Evolutionary conservation across 1,140 invertebrate genomes (phyloP).

Genomic region (Drosophila bocki): DNA sequence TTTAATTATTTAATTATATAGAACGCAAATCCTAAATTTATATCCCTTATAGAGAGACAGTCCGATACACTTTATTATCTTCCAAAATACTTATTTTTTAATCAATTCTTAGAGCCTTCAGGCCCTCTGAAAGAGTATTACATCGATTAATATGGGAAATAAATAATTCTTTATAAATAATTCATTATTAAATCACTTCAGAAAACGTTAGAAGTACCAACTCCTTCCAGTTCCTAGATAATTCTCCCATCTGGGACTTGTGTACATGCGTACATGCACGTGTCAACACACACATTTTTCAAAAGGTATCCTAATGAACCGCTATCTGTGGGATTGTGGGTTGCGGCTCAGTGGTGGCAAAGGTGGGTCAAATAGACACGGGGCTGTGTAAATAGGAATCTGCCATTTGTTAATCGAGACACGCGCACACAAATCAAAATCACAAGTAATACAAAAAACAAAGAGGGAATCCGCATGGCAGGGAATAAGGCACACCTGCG

Average conservation of each 20-base stretch:
- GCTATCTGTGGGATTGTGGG: conserved; percentile 7
- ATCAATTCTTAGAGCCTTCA: neutral
- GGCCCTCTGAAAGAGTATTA: neutral
- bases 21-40: too few relatives aligned
- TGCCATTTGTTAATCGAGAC: conserved; percentile 52
- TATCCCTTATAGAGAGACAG: too few relatives aligned
- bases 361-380: conserved; percentile 18
- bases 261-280: neutral
- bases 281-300: conserved; percentile 39
- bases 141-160: neutral
- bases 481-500: conserved; percentile 44
- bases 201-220: neutral
- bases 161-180: conserved; percentile 2
- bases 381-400: conserved; percentile 29
- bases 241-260: conserved; percentile 5
- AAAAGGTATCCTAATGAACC: conserved; percentile 45
- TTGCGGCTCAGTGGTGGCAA: neutral
- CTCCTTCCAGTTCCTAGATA: neutral
- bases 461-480: conserved; percentile 12
- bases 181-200: conserved; percentile 11
- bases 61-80: too few relatives aligned
- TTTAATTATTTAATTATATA: too few relatives aligned
- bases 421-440: conserved; percentile 52
- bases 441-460: conserved; percentile 43
- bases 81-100: neutral